Evolutionary conservation across 2,113 vertebrate species (phyloP).

Genomic region (crab-eating macaque (Macaca fascicularis)): DNA sequence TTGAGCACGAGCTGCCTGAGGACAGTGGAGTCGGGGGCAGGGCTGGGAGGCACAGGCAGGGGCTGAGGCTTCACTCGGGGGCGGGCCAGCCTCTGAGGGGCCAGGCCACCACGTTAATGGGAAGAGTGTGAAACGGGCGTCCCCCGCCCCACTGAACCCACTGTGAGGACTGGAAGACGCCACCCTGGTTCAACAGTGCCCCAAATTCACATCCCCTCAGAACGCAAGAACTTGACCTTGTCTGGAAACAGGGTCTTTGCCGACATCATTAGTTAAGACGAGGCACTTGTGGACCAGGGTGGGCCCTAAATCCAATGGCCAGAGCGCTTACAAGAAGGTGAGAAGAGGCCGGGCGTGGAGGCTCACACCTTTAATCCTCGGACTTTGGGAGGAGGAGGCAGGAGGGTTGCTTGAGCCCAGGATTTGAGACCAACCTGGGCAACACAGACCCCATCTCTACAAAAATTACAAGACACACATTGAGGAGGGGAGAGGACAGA

Average conservation of each 20-base stretch:
- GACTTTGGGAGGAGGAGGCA: too few relatives aligned
- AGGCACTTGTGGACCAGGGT: not conserved
- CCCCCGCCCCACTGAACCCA: rapidly evolving
- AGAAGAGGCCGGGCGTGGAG: not conserved
- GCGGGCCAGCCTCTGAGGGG: not conserved
- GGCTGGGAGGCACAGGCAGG: not conserved
- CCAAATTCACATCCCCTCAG: not conserved
- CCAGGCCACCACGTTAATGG: not conserved
- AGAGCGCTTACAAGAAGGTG: not conserved
- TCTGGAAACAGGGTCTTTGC: not conserved
- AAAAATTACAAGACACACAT: not conserved
- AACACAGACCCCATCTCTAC: too few relatives aligned
- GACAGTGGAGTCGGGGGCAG: not conserved
- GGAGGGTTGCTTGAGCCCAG: too few relatives aligned
- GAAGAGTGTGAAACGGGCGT: not conserved
- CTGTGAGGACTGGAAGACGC: not conserved
- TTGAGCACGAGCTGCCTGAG: not conserved
- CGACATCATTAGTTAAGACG: not conserved
- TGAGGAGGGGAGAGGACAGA: too few relatives aligned
- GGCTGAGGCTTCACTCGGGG: not conserved
- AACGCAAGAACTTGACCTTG: not conserved
- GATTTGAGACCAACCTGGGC: too few relatives aligned
- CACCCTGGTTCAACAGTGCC: too few relatives aligned
- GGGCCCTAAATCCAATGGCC: not conserved
- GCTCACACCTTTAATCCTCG: too few relatives aligned